phyloP scores from a whole-genome alignment of 2,797 vertebrate species.

The Acanthurus leucopareius region DNA sequence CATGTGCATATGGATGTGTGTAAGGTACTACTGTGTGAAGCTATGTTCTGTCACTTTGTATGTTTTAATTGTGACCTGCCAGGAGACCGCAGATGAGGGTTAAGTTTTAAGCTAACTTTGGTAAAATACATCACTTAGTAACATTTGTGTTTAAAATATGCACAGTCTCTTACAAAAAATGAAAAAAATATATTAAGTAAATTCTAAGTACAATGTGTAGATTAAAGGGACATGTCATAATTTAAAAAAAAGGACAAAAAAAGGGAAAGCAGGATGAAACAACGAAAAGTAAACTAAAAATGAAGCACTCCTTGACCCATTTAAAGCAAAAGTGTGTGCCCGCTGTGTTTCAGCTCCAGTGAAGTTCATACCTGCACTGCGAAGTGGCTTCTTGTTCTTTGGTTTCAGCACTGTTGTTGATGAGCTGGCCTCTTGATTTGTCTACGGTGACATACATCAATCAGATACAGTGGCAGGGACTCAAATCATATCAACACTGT shows the following conservation, averaged over 20 bases:
- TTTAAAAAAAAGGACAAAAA: background rate
- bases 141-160: background rate
- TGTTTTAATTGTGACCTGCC: background rate
- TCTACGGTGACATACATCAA: constrained; percentile 53
- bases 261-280: background rate
- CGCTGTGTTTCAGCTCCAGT: background rate
- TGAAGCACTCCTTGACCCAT: background rate
- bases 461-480: background rate
- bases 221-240: background rate
- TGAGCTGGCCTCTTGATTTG: constrained; percentile 81
- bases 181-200: too few species aligned
- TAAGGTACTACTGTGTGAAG: background rate
- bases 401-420: constrained; percentile 81
- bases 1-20: background rate
- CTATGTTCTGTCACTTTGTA: background rate
- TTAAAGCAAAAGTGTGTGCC: background rate
- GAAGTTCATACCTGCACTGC: constrained; percentile 83
- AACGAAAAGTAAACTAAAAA: background rate
- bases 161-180: background rate
- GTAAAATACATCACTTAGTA: background rate
- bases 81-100: background rate
- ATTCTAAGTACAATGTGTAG: too few species aligned
- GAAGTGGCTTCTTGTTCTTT: constrained; percentile 89
- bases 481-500: background rate
- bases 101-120: background rate